Conservation (phyloP, 2,888 invertebrate genomes). For the Euproctis similis region DNA sequence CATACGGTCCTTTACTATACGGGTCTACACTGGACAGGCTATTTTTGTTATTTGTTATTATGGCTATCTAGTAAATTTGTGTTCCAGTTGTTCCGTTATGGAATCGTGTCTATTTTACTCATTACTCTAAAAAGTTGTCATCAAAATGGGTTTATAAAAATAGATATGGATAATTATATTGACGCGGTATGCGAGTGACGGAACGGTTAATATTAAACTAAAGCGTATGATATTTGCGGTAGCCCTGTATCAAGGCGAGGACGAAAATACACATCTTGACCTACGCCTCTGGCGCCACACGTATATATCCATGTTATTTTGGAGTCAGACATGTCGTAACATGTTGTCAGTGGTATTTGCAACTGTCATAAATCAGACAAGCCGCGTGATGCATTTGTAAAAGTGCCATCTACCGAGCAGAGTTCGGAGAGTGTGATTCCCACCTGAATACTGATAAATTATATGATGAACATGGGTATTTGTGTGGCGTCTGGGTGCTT, state of each 20-base stretch:
- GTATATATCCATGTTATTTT: conserved; percentile 50
- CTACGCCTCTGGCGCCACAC: conserved; percentile 53
- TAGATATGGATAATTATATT: conserved; percentile 24
- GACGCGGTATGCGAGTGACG: conserved; percentile 45
- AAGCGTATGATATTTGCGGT: conserved; percentile 59
- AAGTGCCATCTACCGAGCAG: no score
- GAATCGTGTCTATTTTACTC: no score
- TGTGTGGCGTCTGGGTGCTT: no score
- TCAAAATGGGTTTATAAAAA: conserved; percentile 19
- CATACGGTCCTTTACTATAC: no score
- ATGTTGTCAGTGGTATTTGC: conserved; percentile 41
- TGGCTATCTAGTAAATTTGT: no score
- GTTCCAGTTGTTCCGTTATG: no score
- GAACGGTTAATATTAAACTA: conserved; percentile 67
- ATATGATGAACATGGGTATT: no score
- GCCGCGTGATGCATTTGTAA: no score
- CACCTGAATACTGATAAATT: no score
- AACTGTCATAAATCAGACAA: conserved; percentile 4
- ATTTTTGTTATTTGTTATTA: no score
- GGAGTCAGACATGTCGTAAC: conserved; percentile 41
- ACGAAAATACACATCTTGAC: conserved; percentile 69
- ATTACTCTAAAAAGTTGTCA: conserved; percentile 16
- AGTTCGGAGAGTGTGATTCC: no score
- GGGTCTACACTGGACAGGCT: no score
- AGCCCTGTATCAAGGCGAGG: conserved; percentile 73